Base-by-base conservation (phyloP, 2,797 vertebrate species). In the Arnoldichthys spilopterus region DNA sequence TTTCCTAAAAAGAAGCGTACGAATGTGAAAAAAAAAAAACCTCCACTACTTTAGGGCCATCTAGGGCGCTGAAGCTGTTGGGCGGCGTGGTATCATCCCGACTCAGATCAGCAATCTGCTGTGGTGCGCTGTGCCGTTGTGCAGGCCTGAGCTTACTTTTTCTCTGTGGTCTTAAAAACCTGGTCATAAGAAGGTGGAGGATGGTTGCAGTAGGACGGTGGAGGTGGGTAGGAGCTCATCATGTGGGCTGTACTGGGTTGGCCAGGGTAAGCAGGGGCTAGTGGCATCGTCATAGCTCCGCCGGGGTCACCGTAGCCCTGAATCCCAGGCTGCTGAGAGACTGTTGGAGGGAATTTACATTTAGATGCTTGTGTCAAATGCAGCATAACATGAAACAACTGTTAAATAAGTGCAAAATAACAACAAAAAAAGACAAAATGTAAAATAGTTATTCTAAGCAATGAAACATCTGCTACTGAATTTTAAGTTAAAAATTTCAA, bases 131-230 rank as follows among this genome's bases (percentile, higher is more conserved):
- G 22, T 61, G 70, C 40, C 45, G 72, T 61, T n/a, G 63, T 6
- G 18, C 59, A 47, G 32, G 40, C 34, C 59, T 20, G 69, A 7
- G 1, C 6, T 81, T 89, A 93, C 90, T 88, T 91, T 87, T 90
- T 91, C 80, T 96, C 96, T n/a, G 89, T 90, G 85, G 92, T 93
- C 83, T 95, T 96, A 87, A 97, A 95, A 82, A 98, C 94, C 89
- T 98, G 96, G 87, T 99, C 97, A 0, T 98, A 98, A 0, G 97
- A 92, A 0, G 97, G 98, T 0, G 97, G 98, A 0, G 97, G 97
- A 0, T 97, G 96, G 91, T 95, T 99, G 93, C 95, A 98, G 90
- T 98, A 98, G 72, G 97, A 97, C 0, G 98, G 97, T 0, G 96
- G 97, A 0, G 96, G 97, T 0, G 97, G 96, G 54, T 96, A 98